These are phyloP conservation scores for Ameiurus melas DNA, from an alignment of 2,113 vertebrate genomes.

Conservation along the genomic window DNA sequence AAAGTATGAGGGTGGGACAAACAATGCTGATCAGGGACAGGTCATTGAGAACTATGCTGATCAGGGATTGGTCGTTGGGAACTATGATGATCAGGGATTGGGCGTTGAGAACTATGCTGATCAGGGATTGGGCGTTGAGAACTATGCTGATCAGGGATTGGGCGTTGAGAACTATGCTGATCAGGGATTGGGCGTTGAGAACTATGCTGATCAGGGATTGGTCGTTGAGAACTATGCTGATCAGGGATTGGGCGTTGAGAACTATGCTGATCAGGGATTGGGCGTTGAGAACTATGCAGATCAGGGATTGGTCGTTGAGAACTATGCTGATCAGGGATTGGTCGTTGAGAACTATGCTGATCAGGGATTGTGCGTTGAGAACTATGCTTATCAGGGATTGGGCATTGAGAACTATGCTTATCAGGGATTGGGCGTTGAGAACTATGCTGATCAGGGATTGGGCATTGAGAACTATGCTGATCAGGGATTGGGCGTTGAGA, in stretches of 20 bases:
- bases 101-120: background rate
- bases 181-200: too few species aligned
- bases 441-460: background rate
- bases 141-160: background rate
- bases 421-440: background rate
- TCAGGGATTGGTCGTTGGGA: too few species aligned
- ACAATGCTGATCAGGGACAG: background rate
- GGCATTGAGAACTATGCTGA: background rate
- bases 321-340: background rate
- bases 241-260: background rate
- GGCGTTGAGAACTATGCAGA: background rate
- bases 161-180: background rate
- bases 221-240: background rate
- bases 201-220: too few species aligned
- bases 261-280: background rate
- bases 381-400: background rate
- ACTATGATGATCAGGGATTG: background rate
- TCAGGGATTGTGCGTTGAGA: too few species aligned
- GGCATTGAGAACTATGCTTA: too few species aligned
- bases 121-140: too few species aligned
- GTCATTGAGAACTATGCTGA: too few species aligned
- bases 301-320: background rate
- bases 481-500: background rate
- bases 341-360: background rate
- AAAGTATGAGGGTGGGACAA: background rate